Evolutionary conservation across 1,140 invertebrate genomes (phyloP).

Genomic region (Archivesica marissinica): DNA sequence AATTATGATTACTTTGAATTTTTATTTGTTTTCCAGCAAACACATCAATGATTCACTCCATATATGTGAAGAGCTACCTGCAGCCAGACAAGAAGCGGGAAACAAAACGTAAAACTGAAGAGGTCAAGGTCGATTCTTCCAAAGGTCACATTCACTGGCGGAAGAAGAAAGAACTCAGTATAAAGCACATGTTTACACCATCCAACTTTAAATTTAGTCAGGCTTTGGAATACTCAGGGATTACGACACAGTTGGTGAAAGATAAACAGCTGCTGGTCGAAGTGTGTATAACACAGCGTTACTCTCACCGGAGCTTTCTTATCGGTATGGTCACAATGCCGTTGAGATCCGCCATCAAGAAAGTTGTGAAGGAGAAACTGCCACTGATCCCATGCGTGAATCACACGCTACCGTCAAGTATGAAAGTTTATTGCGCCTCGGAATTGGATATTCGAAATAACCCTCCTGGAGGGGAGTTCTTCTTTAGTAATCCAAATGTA

Average conservation of each 20-base stretch:
- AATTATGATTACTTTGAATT: background rate
- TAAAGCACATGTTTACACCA: constrained; percentile 79
- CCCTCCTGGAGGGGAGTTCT: constrained; percentile 55
- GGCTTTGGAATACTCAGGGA: constrained; percentile 75
- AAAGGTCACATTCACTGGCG: constrained; percentile 60
- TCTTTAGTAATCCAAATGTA: constrained; percentile 72
- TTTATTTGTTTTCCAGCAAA: constrained; percentile 70
- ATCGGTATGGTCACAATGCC: constrained; percentile 78
- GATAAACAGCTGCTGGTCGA: constrained; percentile 75
- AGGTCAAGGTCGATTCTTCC: constrained; percentile 71
- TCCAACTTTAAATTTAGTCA: constrained; percentile 79
- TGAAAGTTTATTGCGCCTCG: constrained; percentile 78
- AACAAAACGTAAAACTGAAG: constrained; percentile 79
- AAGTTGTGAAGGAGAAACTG: constrained; percentile 77
- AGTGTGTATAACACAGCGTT: constrained; percentile 81
- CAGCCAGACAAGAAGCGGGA: constrained; percentile 78
- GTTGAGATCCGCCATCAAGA: constrained; percentile 75
- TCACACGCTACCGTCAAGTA: constrained; percentile 78
- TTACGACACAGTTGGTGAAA: constrained; percentile 71
- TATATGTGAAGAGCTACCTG: constrained; percentile 80
- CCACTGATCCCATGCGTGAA: constrained; percentile 80
- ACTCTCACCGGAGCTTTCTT: constrained; percentile 74
- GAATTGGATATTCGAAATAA: constrained; percentile 70
- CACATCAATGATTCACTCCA: constrained; percentile 79
- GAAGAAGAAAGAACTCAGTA: constrained; percentile 36